Conservation (phyloP, 2,888 invertebrate genomes). For the Eutolmus rufibarbis region DNA sequence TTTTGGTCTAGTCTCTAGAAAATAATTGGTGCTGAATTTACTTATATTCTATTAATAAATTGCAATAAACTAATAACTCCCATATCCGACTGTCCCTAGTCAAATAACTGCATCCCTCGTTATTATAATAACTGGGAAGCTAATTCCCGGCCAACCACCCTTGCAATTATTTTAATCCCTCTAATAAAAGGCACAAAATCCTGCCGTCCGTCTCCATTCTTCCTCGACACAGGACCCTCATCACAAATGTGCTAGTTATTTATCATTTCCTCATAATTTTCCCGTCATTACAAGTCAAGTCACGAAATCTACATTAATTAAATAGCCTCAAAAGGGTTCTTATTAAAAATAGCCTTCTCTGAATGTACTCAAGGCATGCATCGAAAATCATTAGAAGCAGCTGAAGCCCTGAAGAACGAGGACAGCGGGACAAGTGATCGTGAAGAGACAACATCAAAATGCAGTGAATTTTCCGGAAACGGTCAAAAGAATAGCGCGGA, state of each 20-base stretch:
- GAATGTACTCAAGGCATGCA: slow-evolving; percentile 84
- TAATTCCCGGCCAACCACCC: background rate
- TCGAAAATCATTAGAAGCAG: slow-evolving; percentile 96
- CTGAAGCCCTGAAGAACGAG: slow-evolving; percentile 87
- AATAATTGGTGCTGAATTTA: background rate
- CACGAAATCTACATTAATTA: background rate
- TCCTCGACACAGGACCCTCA: background rate
- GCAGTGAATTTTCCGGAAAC: slow-evolving; percentile 64
- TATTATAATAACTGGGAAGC: background rate
- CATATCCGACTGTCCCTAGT: background rate
- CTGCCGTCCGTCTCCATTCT: background rate
- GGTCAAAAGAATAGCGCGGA: slow-evolving; percentile 57
- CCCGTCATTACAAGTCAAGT: background rate
- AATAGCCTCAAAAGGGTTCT: background rate
- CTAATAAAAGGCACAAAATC: background rate
- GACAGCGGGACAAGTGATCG: slow-evolving; percentile 74
- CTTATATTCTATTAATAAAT: background rate
- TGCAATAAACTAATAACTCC: background rate
- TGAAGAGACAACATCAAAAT: slow-evolving; percentile 66
- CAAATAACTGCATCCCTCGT: background rate
- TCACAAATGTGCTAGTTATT: background rate
- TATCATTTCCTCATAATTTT: background rate
- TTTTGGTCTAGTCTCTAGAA: background rate
- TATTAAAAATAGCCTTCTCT: background rate
- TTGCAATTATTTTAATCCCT: background rate